Evolutionary conservation across 2,888 invertebrate genomes (phyloP), one percentile per base, ranked within the genome.

Genomic region (Caenorhabditis japonica): DNA sequence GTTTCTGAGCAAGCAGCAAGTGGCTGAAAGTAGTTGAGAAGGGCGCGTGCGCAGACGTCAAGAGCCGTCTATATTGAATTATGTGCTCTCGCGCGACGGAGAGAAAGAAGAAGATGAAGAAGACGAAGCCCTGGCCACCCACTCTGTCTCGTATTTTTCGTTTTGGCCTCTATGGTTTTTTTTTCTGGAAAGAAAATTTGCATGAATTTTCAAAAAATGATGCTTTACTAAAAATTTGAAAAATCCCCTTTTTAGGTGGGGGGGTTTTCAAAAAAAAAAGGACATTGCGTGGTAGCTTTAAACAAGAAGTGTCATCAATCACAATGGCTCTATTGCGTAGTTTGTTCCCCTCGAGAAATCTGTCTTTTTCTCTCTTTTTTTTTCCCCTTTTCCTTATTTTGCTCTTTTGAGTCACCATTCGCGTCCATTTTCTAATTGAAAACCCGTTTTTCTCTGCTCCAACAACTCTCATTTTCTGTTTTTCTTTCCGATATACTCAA

Each of bases 21-120:
- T 62, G 55, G 55, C 62, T 55, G 62, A 53, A 62, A 55, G 62
- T 55, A 55, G 62, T n/a, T n/a, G n/a, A n/a, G n/a, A n/a, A n/a
- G 38, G 36, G 44, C 36, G 61, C 46, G 38, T 30, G 53, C 21
- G 53, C 41, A 62, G 55, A 55, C 53, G 46, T 53, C 53, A 56
- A 56, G 64, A 64, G 56, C 55, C 64, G 56, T 47, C 55, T 56
- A n/a, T n/a, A 64, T 64, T 64, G 55, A 55, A 64, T 64, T 64
- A 56, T 56, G n/a, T 64, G 64, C 64, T 64, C 64, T 39, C 62
- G 36, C 53, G 39, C 39, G 59, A 23, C 51, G n/a, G n/a, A n/a
- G n/a, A n/a, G n/a, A n/a, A n/a, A n/a, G n/a, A n/a, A n/a, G n/a
- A n/a, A n/a, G n/a, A n/a, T n/a, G n/a, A n/a, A n/a, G 43, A 27